These are phyloP conservation scores for Limnephilus auricula DNA, from an alignment of 2,888 invertebrate species.

Conservation along the genomic window DNA sequence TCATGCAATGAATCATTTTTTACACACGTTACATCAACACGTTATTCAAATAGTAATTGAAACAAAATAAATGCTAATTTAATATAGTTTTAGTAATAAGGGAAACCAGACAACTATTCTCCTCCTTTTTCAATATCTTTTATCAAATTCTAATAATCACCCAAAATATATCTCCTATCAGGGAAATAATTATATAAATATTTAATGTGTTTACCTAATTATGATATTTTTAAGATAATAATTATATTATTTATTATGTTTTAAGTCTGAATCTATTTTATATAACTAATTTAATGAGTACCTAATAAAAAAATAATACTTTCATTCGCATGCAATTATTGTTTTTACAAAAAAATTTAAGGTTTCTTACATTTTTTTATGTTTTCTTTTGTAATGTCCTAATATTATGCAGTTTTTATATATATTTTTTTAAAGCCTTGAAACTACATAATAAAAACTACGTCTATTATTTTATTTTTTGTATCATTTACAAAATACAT, in stretches of 20 bases:
- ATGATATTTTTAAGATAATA: background rate
- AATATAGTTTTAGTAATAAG: slow-evolving; percentile 25
- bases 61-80: background rate
- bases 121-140: slow-evolving; percentile 19
- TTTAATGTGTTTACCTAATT: background rate
- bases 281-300: background rate
- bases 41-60: background rate
- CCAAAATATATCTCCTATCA: background rate
- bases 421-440: background rate
- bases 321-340: background rate
- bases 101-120: slow-evolving; percentile 65
- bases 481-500: background rate
- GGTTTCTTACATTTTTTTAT: background rate
- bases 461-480: background rate
- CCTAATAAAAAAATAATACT: background rate
- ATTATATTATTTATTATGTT: background rate
- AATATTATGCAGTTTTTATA: background rate
- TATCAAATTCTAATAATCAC: background rate
- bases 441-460: background rate
- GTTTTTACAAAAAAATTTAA: background rate
- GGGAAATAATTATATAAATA: background rate
- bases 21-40: background rate
- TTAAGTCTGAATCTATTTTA: background rate
- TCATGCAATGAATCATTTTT: slow-evolving; percentile 52
- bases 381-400: background rate